Evolutionary conservation across 1,140 invertebrate species (phyloP).

Genomic region (Cotesia typhae): DNA sequence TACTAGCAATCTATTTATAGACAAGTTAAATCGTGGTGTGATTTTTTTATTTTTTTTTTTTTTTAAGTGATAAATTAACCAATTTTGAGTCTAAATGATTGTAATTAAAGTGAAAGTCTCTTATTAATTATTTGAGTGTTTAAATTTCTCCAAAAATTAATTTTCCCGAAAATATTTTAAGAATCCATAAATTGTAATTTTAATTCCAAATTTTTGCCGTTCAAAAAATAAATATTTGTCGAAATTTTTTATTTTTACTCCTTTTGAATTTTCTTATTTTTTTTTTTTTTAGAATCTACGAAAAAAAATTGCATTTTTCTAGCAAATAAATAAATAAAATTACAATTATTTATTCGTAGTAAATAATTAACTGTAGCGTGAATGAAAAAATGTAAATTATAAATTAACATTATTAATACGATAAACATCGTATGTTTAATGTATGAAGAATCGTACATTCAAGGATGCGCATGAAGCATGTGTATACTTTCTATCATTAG

Average conservation of each 20-base stretch:
- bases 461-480: conserved; percentile 19
- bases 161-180: background rate
- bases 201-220: background rate
- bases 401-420: conserved; percentile 9
- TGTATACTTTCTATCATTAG: conserved; percentile 33
- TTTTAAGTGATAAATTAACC: background rate
- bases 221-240: background rate
- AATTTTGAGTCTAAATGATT: background rate
- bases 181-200: background rate
- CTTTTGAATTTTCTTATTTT: too few relatives aligned
- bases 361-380: conserved; percentile 1
- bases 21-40: background rate
- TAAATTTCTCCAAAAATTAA: background rate
- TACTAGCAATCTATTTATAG: background rate
- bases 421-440: conserved; percentile 27
- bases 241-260: background rate
- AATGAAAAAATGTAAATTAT: background rate
- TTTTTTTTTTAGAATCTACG: too few relatives aligned
- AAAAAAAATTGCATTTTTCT: too few relatives aligned
- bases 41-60: conserved; percentile 4
- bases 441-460: conserved; percentile 1
- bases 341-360: background rate
- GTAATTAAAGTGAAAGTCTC: background rate
- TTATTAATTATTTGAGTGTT: background rate
- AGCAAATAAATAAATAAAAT: background rate